Evolutionary conservation across 1,140 invertebrate genomes (phyloP).

Genomic region (Halictus rubicundus): DNA sequence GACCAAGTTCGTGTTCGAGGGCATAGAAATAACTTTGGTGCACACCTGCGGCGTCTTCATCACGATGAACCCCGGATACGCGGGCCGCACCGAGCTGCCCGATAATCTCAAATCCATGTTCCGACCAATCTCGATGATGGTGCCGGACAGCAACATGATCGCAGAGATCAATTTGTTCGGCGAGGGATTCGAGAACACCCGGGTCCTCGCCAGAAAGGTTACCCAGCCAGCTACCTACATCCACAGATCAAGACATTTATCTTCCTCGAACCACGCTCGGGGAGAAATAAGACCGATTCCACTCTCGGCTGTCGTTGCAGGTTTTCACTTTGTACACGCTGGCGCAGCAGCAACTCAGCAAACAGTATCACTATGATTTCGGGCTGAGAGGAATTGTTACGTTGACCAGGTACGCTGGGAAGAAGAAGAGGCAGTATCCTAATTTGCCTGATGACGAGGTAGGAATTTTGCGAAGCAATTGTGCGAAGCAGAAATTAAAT

Average conservation of each 20-base stretch:
- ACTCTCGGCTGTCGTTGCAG: constrained; percentile 66
- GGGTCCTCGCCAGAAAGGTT: constrained; percentile 89
- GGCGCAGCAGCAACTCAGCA: constrained; percentile 87
- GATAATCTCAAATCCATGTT: constrained; percentile 97
- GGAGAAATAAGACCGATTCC: too few relatives aligned
- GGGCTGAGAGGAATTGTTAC: constrained; percentile 92
- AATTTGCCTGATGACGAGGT: constrained; percentile 89
- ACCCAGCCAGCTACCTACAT: too few relatives aligned
- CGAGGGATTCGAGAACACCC: constrained; percentile 91
- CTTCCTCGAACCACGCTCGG: too few relatives aligned
- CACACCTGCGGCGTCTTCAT: constrained; percentile 92
- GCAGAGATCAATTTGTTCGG: constrained; percentile 94
- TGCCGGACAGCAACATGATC: constrained; percentile 93
- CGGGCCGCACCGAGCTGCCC: constrained; percentile 92
- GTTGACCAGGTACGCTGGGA: constrained; percentile 90
- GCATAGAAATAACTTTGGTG: constrained; percentile 87
- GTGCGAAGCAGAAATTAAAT: too few relatives aligned
- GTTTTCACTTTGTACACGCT: constrained; percentile 87
- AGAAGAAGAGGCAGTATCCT: constrained; percentile 86
- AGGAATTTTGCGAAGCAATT: too few relatives aligned
- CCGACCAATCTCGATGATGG: constrained; percentile 96
- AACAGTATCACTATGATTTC: constrained; percentile 93
- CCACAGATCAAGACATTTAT: too few relatives aligned
- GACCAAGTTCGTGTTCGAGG: constrained; percentile 90
- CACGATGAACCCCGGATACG: constrained; percentile 96